Base-by-base conservation (phyloP, 2,888 invertebrate genomes). In the Celastrina argiolus region DNA sequence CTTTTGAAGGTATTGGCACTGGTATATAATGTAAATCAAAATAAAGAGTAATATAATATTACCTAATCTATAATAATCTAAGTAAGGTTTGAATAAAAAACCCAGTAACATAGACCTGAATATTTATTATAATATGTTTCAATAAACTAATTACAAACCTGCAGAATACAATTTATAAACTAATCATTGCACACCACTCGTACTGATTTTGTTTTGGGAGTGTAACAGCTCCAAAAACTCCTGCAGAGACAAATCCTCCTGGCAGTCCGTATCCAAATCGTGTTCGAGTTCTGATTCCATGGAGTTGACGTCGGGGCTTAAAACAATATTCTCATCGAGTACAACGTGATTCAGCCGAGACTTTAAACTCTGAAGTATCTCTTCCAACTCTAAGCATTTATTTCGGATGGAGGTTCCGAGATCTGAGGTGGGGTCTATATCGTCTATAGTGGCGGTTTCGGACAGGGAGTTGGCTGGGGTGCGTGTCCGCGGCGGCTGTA, bases 341-440 rank as follows among this genome's bases (percentile, higher is more conserved):
- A 92, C 90, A 51, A 92, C 92, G 68, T 91, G 91, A 68, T 92
- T 91, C 3, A 92, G 79, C 4, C 92, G 83, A 10, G 92, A 88
- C 70, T 92, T 92, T 14, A 92, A 75, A 71, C 91, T 89, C 71
- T 90, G 91, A 1, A 92, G 82, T 34, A 92, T 92, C 77, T 91
- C 92, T 71, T 92, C 92, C 3, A 92, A 77, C 74, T 92, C 92
- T 70, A 87, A 81, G 72, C 91, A 92, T 74, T 92, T 92, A 72
- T 89, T 91, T 76, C 91, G 81, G 70, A 92, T 89, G 1, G 92
- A 91, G 1, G 88, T 83, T 5, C 92, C 92, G 61, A 92, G 83
- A 72, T 92, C 92, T 0, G 92, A 92, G 2, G 88, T 68, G 39
- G 92, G 91, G 73, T 92, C 92, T 70, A 92, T 92, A 72, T 91